These are phyloP conservation scores for Clarias batrachus DNA, from an alignment of 2,113 vertebrate species.

Conservation along the genomic window DNA sequence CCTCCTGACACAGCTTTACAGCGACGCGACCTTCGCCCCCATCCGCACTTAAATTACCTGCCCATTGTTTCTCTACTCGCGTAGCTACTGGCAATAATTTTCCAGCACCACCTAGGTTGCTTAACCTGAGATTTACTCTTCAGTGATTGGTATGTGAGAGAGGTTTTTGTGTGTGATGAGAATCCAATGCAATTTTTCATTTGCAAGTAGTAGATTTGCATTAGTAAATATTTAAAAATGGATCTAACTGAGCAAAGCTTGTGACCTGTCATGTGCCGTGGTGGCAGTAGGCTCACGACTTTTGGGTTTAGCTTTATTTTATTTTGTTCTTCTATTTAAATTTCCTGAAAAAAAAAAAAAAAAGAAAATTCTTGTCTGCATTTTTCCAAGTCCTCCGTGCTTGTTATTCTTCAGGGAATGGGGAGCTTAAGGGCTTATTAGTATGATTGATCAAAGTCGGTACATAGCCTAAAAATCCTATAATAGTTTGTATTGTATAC, in stretches of 20 bases:
- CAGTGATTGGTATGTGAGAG: conserved; percentile 17
- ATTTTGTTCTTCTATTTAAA: background rate
- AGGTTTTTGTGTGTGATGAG: conserved; percentile 31
- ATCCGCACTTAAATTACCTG: conserved; percentile 47
- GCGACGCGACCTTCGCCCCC: conserved; percentile 43
- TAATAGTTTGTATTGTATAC: background rate
- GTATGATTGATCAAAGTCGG: background rate
- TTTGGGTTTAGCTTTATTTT: background rate
- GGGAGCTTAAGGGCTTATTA: background rate
- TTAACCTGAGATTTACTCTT: conserved; percentile 52
- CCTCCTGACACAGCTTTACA: conserved; percentile 39
- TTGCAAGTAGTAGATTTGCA: conserved; percentile 29
- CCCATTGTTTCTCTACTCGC: conserved; percentile 38
- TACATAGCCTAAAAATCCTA: background rate
- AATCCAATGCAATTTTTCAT: conserved; percentile 19
- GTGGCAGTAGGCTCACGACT: background rate
- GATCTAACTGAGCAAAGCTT: conserved; percentile 25
- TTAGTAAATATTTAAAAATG: conserved; percentile 44
- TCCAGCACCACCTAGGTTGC: conserved; percentile 38
- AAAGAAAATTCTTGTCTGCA: background rate
- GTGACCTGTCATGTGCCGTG: background rate
- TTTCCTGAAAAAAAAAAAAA: background rate
- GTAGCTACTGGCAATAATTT: conserved; percentile 48
- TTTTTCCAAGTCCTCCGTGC: background rate
- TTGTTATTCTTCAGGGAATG: background rate